Evolutionary conservation across 2,113 vertebrate species (phyloP).

Genomic region (Trinectes maculatus): DNA sequence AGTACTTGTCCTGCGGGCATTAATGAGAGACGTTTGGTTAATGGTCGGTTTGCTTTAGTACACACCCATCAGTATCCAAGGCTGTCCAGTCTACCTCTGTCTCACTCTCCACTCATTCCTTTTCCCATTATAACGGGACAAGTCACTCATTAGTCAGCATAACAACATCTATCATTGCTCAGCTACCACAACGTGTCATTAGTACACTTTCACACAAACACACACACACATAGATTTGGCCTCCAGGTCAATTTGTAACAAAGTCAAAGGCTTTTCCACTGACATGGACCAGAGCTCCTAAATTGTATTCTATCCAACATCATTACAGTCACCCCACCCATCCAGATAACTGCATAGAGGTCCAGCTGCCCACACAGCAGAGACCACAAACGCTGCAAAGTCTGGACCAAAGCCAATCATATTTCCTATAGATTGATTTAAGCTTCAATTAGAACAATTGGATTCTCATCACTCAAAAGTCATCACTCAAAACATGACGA

Average conservation of each 20-base stretch:
- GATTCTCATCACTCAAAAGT: background rate
- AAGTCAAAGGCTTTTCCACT: conserved; percentile 11
- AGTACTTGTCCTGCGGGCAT: conserved; percentile 12
- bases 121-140: conserved; percentile 22
- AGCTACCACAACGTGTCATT: conserved; percentile 18
- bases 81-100: background rate
- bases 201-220: conserved; percentile 1
- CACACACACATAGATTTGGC: background rate
- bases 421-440: background rate
- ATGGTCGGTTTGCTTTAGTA: conserved; percentile 49
- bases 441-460: background rate
- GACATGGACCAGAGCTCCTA: conserved; percentile 53
- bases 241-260: conserved; percentile 17
- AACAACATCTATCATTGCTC: conserved; percentile 14
- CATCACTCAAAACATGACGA: background rate
- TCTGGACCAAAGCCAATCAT: background rate
- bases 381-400: background rate
- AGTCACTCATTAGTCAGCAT: background rate
- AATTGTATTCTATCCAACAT: conserved; percentile 42
- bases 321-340: conserved; percentile 53
- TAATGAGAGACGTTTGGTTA: conserved; percentile 11
- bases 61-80: conserved; percentile 50
- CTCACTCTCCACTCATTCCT: background rate
- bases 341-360: conserved; percentile 9
- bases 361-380: conserved; percentile 6